Evolutionary conservation across 2,888 invertebrate genomes (phyloP).

Genomic region (Tetrapedia diversipes): DNA sequence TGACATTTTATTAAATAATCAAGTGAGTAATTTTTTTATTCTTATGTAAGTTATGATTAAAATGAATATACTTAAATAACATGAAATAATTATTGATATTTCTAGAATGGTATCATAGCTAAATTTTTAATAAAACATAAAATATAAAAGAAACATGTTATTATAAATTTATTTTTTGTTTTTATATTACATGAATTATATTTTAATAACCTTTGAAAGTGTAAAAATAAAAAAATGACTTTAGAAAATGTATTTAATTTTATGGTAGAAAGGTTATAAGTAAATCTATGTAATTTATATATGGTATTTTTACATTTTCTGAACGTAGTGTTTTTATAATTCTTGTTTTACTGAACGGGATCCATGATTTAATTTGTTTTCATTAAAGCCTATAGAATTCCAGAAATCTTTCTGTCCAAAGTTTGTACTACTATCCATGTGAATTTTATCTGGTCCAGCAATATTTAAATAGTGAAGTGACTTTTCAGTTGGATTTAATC

Average conservation of each 20-base stretch:
- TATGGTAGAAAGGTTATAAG: neutral
- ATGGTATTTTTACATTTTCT: neutral
- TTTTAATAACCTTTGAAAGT: neutral
- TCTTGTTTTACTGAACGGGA: slow-evolving; percentile 19
- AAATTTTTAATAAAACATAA: neutral
- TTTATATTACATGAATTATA: neutral
- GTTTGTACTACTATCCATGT: slow-evolving; percentile 83
- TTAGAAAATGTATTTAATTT: neutral
- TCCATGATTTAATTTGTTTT: slow-evolving; percentile 83
- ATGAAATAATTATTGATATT: neutral
- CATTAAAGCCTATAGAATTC: slow-evolving; percentile 85
- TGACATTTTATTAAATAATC: slow-evolving; percentile 54
- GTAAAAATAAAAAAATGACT: neutral
- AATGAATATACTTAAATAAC: neutral
- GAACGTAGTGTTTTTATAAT: slow-evolving; percentile 25
- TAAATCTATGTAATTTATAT: neutral
- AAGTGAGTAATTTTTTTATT: slow-evolving; percentile 55
- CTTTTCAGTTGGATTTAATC: slow-evolving; percentile 82
- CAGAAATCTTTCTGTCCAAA: slow-evolving; percentile 86
- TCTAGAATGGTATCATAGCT: neutral
- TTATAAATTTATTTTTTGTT: neutral
- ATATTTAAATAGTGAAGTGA: slow-evolving; percentile 85
- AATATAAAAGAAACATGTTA: neutral
- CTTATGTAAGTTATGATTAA: neutral
- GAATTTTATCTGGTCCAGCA: slow-evolving; percentile 82